phyloP scores from a whole-genome alignment of 2,113 vertebrate genomes.

The Blennius ocellaris region DNA sequence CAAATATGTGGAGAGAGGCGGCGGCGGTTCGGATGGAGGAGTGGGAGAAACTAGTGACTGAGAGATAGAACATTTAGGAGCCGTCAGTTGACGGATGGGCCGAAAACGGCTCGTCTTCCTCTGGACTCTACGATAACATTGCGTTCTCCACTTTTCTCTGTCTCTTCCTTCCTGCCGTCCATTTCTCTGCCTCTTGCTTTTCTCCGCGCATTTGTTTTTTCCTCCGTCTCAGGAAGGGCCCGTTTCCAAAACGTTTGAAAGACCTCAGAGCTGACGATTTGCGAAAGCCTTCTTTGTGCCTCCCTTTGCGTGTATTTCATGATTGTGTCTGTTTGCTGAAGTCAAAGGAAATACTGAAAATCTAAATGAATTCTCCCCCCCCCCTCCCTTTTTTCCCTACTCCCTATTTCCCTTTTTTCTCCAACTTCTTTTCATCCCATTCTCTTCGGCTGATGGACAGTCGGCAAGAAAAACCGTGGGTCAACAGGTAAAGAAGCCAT shows the following conservation, averaged over 20 bases:
- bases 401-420: slow-evolving; percentile 21
- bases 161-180: slow-evolving; percentile 39
- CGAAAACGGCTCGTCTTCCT: slow-evolving; percentile 62
- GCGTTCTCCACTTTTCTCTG: slow-evolving; percentile 24
- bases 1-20: slow-evolving; percentile 38
- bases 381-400: slow-evolving; percentile 1
- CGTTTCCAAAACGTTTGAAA: slow-evolving; percentile 14
- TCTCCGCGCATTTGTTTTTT: slow-evolving; percentile 44
- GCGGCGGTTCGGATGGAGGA: slow-evolving; percentile 13
- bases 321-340: slow-evolving; percentile 38
- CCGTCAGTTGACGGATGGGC: slow-evolving; percentile 69
- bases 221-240: slow-evolving; percentile 5
- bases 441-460: slow-evolving; percentile 69
- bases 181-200: slow-evolving; percentile 39
- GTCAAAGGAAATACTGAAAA: slow-evolving; percentile 38
- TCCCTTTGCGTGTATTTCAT: slow-evolving; percentile 28
- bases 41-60: slow-evolving; percentile 41
- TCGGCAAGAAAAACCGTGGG: slow-evolving; percentile 76
- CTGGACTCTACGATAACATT: slow-evolving; percentile 70
- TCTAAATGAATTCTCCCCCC: slow-evolving; percentile 55
- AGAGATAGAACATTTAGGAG: slow-evolving; percentile 49
- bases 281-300: slow-evolving; percentile 32
- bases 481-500: slow-evolving; percentile 75
- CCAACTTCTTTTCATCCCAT: slow-evolving; percentile 43
- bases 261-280: slow-evolving; percentile 35